Evolutionary conservation across 2,113 vertebrate species (phyloP), one percentile per base, ranked within the genome.

Genomic region (Alosa alosa): DNA sequence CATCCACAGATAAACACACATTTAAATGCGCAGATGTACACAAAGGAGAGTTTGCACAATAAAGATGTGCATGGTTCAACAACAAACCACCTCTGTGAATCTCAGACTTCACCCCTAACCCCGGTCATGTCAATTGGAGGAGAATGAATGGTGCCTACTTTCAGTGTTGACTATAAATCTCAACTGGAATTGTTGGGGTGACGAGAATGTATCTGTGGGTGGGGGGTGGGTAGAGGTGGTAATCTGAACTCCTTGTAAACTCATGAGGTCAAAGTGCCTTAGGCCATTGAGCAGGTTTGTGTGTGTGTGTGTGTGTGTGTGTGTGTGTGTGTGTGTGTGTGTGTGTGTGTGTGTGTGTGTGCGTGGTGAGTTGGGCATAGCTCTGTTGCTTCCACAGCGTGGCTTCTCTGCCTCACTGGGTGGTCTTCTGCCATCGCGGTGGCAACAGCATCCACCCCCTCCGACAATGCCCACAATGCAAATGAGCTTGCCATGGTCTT

Each of bases 401-500:
- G 64, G 64, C 25, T 36, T 4, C 64, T 72, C 25, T 36, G 64
- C 64, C 64, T 36, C 25, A 72, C 64, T 72, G n/a, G 64, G 64
- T 10, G 64, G 25, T 72, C 10, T 72, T 31, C 64, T 72, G 64
- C 64, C 64, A 72, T 72, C 25, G 64, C 6, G 64, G 22, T 72
- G 64, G 64, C 64, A 72, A 36, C 25, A 72, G 25, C 64, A 36
- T 36, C n/a, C 64, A 25, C 64, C n/a, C 64, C n/a, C 64, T 13
- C 25, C 9, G 25, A 36, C 10, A 1, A 17, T 49, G 15, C 57
- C 10, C 22, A 57, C 90, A 86, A 88, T 88, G 86, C 84, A 81
- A 84, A 87, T 86, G 78, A 36, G 84, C 85, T 52, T 17, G 64
- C 64, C 41, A 44, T 86, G 75, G 20, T 84, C 86, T 85, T 83